Evolutionary conservation across 1,140 invertebrate species (phyloP), one percentile per base, ranked within the genome.

Genomic region (Cataglyphis hispanica): DNA sequence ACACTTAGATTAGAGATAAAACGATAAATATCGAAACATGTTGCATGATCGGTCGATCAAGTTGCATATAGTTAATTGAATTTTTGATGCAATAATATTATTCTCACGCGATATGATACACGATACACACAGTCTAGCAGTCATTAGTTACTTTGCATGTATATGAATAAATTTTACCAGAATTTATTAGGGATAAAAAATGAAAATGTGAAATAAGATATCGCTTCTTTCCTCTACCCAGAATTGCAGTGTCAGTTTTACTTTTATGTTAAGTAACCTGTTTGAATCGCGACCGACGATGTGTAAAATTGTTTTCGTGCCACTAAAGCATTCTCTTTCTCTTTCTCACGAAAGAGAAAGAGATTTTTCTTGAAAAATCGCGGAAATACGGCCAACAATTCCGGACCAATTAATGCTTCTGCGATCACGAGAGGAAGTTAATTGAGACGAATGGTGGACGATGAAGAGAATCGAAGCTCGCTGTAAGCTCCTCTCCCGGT

Each of bases 381-480:
- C 67, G 78, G 37, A 74, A 72, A 13, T 83, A 83, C 66, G 50
- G 25, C 50, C 0, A 40, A 83, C 67, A 13, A 72, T 72, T 81
- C 37, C 66, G 27, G 56, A 46, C 40, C 67, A 83, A 83, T 83
- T 83, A 83, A 83, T 72, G 67, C 67, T 61, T 13, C 67, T 16
- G 46, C 66, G 67, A 61, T 72, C 66, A n/a, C 37, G 53, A 31
- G 40, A 74, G 40, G 78, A 74, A 83, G 78, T 83, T 83, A 83
- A 83, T 83, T 83, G 78, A 83, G 78, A 83, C 67, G 67, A 83
- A 83, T 83, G 78, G 37, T 43, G 27, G 4, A 53, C 53, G 77
- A 34, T 22, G 19, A 60, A 61, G 67, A 72, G 53, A 74, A 74
- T 83, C 67, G 67, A 83, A 83, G 50, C 72, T 34, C 67, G 19